Evolutionary conservation across 2,113 vertebrate species (phyloP), one percentile per base, ranked within the genome.

Genomic region (Talpa occidentalis): DNA sequence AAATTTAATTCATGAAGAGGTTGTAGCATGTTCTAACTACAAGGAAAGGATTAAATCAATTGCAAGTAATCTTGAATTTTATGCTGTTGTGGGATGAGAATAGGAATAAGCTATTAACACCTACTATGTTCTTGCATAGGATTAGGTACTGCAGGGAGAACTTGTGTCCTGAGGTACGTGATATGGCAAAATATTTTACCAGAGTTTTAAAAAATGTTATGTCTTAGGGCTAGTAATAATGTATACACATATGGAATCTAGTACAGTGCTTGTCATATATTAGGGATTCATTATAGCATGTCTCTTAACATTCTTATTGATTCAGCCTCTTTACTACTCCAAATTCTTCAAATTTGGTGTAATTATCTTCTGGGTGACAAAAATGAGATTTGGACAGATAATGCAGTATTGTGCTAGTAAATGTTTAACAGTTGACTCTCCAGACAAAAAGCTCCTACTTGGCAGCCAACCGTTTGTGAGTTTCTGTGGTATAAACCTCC

Each of bases 1-100:
- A 42, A 3, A 54, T 69, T 80, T 74, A 74, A 85, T 77, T 82
- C 17, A 69, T 72, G 5, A 79, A 74, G 47, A 94, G 28, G 28
- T 37, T 84, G n/a, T 40, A 59, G 8, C 78, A 10, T 92, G 5
- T 28, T 87, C 22, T 89, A 69, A 78, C 60, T 42, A 59, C 37
- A 60, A 6, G 6, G 76, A 44, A 4, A 32, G 59, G 4, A 64
- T n/a, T 91, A 44, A 12, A 6, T 85, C 79, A 66, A 74, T 62
- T 80, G 84, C 44, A 93, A 91, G 26, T 88, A 82, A 89, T 64
- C 30, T 52, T 79, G 40, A 80, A 26, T 86, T 66, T 85, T 79
- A 11, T 37, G 26, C 28, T 87, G 24, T 70, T 95, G 91, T 22
- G 64, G 59, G 4, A 8, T 89, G 21, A 91, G 30, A 78, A 40